Percentiles rank a stretch among this genome's conserved stretches.
phyloP scores from a whole-genome alignment of 2,888 invertebrate genomes.

The Andrena camellia region DNA sequence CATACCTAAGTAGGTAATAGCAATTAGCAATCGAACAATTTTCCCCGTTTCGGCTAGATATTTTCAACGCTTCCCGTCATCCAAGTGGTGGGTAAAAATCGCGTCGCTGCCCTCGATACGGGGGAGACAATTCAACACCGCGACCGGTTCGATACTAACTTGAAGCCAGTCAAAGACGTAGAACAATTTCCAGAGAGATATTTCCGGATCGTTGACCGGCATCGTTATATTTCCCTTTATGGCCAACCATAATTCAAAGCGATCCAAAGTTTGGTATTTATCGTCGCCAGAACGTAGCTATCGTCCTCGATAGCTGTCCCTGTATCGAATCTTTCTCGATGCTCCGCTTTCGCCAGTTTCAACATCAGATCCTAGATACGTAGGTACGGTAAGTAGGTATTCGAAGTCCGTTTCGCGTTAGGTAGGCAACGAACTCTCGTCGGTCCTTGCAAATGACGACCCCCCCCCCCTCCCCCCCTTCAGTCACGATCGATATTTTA shows the following conservation, averaged over 20 bases:
- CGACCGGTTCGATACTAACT: slow-evolving; percentile 53
- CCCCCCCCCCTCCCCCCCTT: no score
- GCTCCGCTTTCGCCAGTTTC: neutral
- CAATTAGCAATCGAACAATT: neutral
- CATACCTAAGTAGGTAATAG: no score
- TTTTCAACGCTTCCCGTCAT: no score
- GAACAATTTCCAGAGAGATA: slow-evolving; percentile 44
- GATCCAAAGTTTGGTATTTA: neutral
- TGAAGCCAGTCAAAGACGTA: slow-evolving; percentile 64
- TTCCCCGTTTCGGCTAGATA: neutral
- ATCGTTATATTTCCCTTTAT: slow-evolving; percentile 9
- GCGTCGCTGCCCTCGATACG: slow-evolving; percentile 45
- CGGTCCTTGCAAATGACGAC: neutral
- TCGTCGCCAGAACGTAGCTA: neutral
- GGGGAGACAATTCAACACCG: slow-evolving; percentile 25
- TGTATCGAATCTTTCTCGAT: neutral
- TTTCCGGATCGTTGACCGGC: slow-evolving; percentile 17
- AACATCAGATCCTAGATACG: neutral
- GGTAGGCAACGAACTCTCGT: neutral
- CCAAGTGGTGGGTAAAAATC: slow-evolving; percentile 30
- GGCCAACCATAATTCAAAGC: neutral
- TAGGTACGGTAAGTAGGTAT: no score
- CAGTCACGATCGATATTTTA: neutral
- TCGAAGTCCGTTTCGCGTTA: neutral
- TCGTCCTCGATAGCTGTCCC: slow-evolving; percentile 1